Evolutionary conservation across 2,797 vertebrate genomes (phyloP).

Genomic region (Rhincodon typus): DNA sequence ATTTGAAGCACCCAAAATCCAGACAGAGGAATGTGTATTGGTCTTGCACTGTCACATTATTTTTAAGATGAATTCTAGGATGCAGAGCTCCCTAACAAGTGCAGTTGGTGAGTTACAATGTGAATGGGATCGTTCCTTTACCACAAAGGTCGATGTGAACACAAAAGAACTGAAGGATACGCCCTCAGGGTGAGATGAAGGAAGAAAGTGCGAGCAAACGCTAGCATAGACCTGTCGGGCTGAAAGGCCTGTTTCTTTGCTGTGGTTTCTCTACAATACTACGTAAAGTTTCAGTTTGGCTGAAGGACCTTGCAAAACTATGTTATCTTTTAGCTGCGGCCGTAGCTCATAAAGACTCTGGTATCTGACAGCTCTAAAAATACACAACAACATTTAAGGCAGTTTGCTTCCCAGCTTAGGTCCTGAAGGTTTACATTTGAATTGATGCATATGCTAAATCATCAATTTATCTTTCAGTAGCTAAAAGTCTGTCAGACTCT

Average conservation of each 20-base stretch:
- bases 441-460: constrained; percentile 40
- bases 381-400: not conserved
- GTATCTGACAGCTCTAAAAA: constrained; percentile 21
- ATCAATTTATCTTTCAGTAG: constrained; percentile 46
- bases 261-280: not conserved
- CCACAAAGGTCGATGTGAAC: not conserved
- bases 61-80: not conserved
- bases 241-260: not conserved
- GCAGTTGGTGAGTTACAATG: too few relatives aligned
- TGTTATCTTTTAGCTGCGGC: not conserved
- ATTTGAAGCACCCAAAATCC: not conserved
- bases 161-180: not conserved
- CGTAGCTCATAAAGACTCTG: not conserved
- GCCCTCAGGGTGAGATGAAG: not conserved
- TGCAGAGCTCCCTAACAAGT: not conserved
- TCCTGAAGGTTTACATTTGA: not conserved
- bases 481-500: constrained; percentile 44
- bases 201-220: not conserved
- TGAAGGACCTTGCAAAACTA: not conserved
- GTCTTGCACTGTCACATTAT: too few relatives aligned
- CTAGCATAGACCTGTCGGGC: not conserved
- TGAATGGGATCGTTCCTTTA: too few relatives aligned
- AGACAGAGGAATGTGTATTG: not conserved
- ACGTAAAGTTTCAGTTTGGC: not conserved
- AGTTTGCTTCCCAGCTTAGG: constrained; percentile 1